Evolutionary conservation across 1,140 invertebrate species (phyloP).

Genomic region (Apolygus lucorum): DNA sequence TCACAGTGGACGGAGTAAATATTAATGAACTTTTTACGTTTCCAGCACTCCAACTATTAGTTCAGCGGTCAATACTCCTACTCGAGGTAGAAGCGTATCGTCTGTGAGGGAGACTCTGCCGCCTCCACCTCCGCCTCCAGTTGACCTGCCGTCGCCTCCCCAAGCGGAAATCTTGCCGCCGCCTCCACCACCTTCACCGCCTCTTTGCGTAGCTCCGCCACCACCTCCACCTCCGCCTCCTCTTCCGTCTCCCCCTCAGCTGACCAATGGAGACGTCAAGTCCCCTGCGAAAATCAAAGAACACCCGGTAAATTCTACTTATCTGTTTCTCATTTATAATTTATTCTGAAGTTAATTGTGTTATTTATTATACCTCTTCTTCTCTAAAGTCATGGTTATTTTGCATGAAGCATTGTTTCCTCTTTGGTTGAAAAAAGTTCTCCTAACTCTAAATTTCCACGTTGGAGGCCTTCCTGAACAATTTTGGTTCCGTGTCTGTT

Average conservation of each 20-base stretch:
- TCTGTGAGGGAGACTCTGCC: constrained; percentile 64
- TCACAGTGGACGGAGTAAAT: no score
- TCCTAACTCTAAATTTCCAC: no score
- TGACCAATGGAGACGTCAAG: constrained; percentile 42
- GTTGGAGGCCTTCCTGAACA: no score
- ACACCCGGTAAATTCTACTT: no score
- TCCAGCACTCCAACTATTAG: constrained; percentile 52
- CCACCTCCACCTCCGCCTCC: constrained; percentile 49
- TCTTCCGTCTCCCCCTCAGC: constrained; percentile 56
- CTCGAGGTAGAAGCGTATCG: constrained; percentile 55
- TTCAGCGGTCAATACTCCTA: constrained; percentile 56
- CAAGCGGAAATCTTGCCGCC: constrained; percentile 34
- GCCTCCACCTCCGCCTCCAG: constrained; percentile 71
- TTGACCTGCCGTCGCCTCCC: constrained; percentile 46
- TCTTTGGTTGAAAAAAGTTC: no score
- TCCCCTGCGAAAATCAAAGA: constrained; percentile 47
- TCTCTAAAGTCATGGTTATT: no score
- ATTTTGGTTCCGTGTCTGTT: no score
- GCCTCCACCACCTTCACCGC: constrained; percentile 26
- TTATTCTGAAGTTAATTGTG: no score
- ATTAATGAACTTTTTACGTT: no score
- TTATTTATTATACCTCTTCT: no score
- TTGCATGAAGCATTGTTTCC: no score
- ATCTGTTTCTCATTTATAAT: no score
- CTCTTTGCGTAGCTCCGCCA: constrained; percentile 44